phyloP scores from a whole-genome alignment of 2,888 invertebrate genomes.

The Parasteatoda lunata region DNA sequence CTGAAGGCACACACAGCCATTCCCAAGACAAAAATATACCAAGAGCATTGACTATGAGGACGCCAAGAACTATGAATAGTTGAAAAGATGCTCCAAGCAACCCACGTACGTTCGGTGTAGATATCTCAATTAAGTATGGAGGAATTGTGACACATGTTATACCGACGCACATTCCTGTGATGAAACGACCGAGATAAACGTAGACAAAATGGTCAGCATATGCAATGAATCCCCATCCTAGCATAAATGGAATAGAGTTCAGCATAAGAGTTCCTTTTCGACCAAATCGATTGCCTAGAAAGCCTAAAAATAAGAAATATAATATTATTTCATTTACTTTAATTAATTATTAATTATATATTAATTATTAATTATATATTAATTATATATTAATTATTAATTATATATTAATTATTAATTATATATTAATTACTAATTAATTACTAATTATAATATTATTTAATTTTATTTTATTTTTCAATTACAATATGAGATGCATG shows the following conservation, averaged over 20 bases:
- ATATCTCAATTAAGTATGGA: constrained; percentile 69
- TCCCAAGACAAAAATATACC: constrained; percentile 66
- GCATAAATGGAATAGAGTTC: constrained; percentile 72
- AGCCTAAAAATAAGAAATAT: constrained; percentile 39
- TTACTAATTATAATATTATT: too few species aligned
- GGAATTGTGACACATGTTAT: constrained; percentile 68
- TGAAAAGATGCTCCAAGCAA: constrained; percentile 69
- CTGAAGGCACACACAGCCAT: constrained; percentile 52
- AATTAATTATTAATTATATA: too few species aligned
- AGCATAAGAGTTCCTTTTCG: constrained; percentile 71
- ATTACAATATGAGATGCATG: too few species aligned
- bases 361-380: too few species aligned
- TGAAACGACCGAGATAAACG: constrained; percentile 67
- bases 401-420: too few species aligned
- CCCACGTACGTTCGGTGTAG: constrained; percentile 68
- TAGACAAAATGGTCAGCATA: constrained; percentile 59
- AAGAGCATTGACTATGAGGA: constrained; percentile 56
- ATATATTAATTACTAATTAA: too few species aligned
- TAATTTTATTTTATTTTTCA: too few species aligned
- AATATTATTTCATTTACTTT: too few species aligned
- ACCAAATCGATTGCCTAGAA: constrained; percentile 71
- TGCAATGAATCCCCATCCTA: constrained; percentile 73
- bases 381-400: too few species aligned
- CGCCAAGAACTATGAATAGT: constrained; percentile 67
- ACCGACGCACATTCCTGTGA: constrained; percentile 68